A percentile compares a stretch with the other conserved stretches of the same genome.
These are phyloP conservation scores for Molossus alvarezi DNA, from an alignment of 2,797 vertebrate species.

Conservation along the genomic window DNA sequence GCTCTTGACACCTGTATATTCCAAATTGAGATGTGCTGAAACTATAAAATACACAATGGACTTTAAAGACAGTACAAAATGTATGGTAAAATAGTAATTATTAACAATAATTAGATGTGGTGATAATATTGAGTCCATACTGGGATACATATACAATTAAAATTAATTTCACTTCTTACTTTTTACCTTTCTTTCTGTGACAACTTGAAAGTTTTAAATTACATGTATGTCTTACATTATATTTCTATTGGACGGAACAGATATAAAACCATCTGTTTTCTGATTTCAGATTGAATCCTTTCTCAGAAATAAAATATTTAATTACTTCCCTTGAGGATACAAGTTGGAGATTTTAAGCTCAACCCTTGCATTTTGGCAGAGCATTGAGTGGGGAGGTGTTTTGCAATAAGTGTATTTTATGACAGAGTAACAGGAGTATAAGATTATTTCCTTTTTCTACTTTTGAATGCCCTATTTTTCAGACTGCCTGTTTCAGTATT, in stretches of 20 bases:
- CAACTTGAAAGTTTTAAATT: background rate
- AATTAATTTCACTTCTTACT: background rate
- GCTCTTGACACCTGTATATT: background rate
- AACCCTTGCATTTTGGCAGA: background rate
- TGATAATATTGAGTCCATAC: background rate
- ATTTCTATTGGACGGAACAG: background rate
- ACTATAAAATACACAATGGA: background rate
- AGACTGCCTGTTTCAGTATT: background rate
- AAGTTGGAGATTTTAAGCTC: background rate
- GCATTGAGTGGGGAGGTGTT: background rate
- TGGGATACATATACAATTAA: background rate
- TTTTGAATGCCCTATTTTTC: background rate
- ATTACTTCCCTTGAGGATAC: background rate
- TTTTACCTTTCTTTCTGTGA: background rate
- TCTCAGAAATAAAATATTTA: background rate
- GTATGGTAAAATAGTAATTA: background rate
- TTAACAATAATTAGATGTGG: background rate
- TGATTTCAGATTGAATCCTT: background rate
- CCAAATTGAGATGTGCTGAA: background rate
- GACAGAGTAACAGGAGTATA: background rate
- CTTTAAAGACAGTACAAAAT: background rate
- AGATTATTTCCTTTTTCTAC: background rate
- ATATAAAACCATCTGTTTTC: background rate
- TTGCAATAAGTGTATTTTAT: background rate
- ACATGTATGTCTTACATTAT: too few relatives aligned